Evolutionary conservation across 2,888 invertebrate genomes (phyloP).

Genomic region (Drosophila mulleri): DNA sequence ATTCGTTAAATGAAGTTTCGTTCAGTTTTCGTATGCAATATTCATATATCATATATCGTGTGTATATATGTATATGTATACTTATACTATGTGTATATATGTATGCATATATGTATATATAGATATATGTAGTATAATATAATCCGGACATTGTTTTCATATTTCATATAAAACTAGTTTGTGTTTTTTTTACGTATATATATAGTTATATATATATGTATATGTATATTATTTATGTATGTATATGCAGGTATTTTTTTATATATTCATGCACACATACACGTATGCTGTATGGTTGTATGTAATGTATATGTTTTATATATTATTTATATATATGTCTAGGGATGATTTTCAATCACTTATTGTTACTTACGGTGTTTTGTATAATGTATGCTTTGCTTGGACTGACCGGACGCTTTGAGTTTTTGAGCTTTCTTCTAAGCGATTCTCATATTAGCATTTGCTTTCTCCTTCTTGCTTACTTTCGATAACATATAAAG

Average conservation of each 20-base stretch:
- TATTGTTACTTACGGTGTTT: constrained; percentile 84
- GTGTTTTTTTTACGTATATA: constrained; percentile 26
- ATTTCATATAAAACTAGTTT: constrained; percentile 60
- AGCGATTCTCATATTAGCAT: constrained; percentile 14
- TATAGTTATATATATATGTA: constrained; percentile 31
- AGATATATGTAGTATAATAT: constrained; percentile 36
- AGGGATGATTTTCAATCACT: constrained; percentile 83
- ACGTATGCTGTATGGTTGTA: constrained; percentile 36
- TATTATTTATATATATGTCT: constrained; percentile 54
- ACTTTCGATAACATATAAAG: constrained; percentile 59
- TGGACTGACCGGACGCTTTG: constrained; percentile 50
- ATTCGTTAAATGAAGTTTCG: constrained; percentile 19
- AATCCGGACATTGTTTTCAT: constrained; percentile 35
- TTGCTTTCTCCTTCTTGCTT: constrained; percentile 6
- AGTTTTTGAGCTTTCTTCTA: constrained; percentile 8
- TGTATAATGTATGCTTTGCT: constrained; percentile 70
- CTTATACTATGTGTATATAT: constrained; percentile 17
- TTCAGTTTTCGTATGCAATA: constrained; percentile 26
- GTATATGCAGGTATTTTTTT: constrained; percentile 39
- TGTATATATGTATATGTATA: constrained; percentile 21
- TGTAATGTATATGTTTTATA: constrained; percentile 40
- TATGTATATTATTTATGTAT: constrained; percentile 42
- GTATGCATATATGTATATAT: neutral
- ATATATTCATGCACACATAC: constrained; percentile 32
- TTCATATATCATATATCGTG: neutral